phyloP scores from a whole-genome alignment of 64 coral and sea anemone species.

The Porites lutea region DNA sequence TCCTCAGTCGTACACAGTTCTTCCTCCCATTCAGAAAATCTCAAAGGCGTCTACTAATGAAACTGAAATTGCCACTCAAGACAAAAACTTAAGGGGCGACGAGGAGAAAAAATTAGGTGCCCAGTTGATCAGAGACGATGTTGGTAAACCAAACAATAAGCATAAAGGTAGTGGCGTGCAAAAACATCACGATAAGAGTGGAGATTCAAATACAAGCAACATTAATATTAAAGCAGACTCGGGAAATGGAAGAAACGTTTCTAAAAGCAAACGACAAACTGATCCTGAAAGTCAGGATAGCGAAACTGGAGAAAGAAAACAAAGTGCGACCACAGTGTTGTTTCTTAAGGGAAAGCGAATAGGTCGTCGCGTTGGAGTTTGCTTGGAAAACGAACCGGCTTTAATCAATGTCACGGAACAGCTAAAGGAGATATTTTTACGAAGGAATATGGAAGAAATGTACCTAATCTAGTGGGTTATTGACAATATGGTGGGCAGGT shows the following conservation, averaged over 20 bases:
- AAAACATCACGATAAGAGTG: conserved; percentile 15
- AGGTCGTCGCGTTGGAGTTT: conserved; percentile 77
- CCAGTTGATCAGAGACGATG: neutral
- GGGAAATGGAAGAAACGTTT: neutral
- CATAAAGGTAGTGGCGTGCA: neutral
- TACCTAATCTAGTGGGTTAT: conserved; percentile 72
- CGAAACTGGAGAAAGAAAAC: conserved; percentile 51
- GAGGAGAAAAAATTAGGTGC: neutral
- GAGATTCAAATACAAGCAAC: neutral
- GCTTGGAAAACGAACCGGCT: conserved; percentile 79
- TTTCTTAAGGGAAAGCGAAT: conserved; percentile 73
- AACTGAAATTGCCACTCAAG: neutral
- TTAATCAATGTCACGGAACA: conserved; percentile 88
- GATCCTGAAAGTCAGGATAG: conserved; percentile 35
- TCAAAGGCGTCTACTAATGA: neutral
- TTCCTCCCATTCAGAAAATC: conserved; percentile 81
- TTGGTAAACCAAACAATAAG: neutral
- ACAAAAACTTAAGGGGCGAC: neutral
- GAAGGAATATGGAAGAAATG: conserved; percentile 97
- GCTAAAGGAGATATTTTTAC: conserved; percentile 90
- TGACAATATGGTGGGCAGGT: conserved; percentile 24
- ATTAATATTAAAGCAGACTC: neutral
- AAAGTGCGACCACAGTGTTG: conserved; percentile 65
- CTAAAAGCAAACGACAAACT: neutral
- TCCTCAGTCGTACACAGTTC: conserved; percentile 66